Evolutionary conservation across 2,888 invertebrate species (phyloP), one percentile per base, ranked within the genome.

Genomic region (Creontiades dilutus): DNA sequence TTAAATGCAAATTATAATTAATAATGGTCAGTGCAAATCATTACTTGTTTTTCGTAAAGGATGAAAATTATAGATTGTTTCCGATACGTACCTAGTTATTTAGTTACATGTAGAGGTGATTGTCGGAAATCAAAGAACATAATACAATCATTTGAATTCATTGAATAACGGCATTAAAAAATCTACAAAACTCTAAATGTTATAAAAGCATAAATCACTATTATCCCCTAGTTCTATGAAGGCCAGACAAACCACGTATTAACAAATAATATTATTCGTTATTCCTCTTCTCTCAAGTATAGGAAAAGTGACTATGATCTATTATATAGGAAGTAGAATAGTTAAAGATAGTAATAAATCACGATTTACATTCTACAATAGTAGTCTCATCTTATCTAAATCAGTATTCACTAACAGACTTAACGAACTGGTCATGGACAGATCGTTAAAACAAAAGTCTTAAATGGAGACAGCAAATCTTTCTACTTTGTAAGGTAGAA

Each of bases 271-370:
- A 47, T 37, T 68, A 48, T 86, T 19, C 27, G 27, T 86, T 47
- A 47, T 68, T 75, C 28, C 28, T 76, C 28, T 80, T 37, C 47
- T 78, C 52, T 89, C 37, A 46, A n/a, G 48, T 23, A 76, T 47
- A 75, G 48, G 52, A 68, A 84, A 61, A 84, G 84, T 89, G 84
- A 89, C 89, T 88, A 80, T 75, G 0, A 68, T 23, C 68, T 68
- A 68, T 23, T 89, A 89, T 82, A 68, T 68, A 68, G 68, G 68
- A 68, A 68, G 68, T 68, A 68, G 68, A 68, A 68, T 68, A 48
- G 46, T 89, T 19, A 52, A 89, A 89, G 75, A 84, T 84, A 89
- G 55, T 37, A 84, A 84, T 84, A 89, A 89, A 89, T 89, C 84
- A 84, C 82, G 84, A 68, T 68, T 68, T 84, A 48, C 52, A 68